Conservation (phyloP, 2,797 vertebrate species). For the Phrynocephalus vlangalii region DNA sequence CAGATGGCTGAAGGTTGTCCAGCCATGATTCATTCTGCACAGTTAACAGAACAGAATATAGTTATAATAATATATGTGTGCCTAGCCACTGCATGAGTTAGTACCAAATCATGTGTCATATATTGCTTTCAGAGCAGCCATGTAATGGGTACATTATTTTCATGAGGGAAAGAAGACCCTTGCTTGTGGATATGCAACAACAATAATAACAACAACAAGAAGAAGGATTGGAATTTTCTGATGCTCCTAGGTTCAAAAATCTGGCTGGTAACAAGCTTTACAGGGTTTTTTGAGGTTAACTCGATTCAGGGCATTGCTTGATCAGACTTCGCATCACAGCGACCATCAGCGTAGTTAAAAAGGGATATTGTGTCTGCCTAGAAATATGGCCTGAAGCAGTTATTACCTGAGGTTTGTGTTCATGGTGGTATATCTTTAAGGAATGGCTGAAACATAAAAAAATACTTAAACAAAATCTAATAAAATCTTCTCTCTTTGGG, state of each 20-base stretch:
- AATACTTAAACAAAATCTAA: conserved; percentile 28
- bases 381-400: neutral
- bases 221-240: neutral
- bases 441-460: conserved; percentile 30
- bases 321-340: neutral
- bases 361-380: conserved; percentile 6
- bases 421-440: conserved; percentile 18
- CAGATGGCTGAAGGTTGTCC: too few species aligned
- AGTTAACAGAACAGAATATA: too few species aligned
- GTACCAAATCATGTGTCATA: neutral
- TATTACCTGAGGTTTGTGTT: neutral
- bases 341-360: neutral
- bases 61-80: too few species aligned
- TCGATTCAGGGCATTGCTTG: neutral
- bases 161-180: neutral
- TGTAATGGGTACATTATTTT: neutral
- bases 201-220: too few species aligned
- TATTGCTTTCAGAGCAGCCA: neutral
- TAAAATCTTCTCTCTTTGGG: conserved; percentile 51
- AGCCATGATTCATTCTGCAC: too few species aligned
- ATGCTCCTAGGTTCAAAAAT: neutral
- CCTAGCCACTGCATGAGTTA: neutral
- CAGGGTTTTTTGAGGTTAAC: neutral
- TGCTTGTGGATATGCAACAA: neutral
- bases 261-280: neutral